Conservation (phyloP, 2,888 invertebrate species). For the Acholoe squamosa region DNA sequence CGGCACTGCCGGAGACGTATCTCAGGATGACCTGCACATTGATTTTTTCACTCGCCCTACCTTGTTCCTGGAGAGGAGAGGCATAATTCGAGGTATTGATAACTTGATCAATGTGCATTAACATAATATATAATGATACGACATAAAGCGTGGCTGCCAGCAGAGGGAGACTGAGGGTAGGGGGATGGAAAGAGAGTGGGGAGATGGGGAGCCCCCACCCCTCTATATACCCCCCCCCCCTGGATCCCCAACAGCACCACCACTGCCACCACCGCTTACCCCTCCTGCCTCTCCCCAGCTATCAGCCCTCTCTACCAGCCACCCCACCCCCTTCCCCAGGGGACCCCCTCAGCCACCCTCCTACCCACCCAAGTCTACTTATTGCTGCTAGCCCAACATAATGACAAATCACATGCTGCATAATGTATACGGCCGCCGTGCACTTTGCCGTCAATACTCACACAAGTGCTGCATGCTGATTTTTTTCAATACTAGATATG, state of each 20-base stretch:
- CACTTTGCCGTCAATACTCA: constrained; percentile 62
- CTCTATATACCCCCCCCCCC: background rate
- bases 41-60: constrained; percentile 58
- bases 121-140: constrained; percentile 62
- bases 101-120: constrained; percentile 62
- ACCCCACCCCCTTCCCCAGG: constrained; percentile 18
- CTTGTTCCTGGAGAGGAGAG: constrained; percentile 61
- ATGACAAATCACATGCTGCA: constrained; percentile 62
- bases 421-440: constrained; percentile 63
- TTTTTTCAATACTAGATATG: constrained; percentile 62
- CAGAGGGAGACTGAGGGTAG: background rate
- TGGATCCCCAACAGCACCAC: background rate
- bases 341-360: background rate
- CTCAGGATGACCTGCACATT: constrained; percentile 55
- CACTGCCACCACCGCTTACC: background rate
- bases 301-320: background rate
- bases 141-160: constrained; percentile 45
- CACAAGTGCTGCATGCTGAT: constrained; percentile 63
- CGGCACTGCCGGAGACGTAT: constrained; percentile 46
- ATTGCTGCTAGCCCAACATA: constrained; percentile 57
- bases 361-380: constrained; percentile 29
- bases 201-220: constrained; percentile 30
- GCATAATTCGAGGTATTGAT: constrained; percentile 62
- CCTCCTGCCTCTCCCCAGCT: background rate
- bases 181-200: background rate